These are phyloP conservation scores for Cuniculus paca DNA, from an alignment of 2,797 vertebrate genomes.

Conservation along the genomic window DNA sequence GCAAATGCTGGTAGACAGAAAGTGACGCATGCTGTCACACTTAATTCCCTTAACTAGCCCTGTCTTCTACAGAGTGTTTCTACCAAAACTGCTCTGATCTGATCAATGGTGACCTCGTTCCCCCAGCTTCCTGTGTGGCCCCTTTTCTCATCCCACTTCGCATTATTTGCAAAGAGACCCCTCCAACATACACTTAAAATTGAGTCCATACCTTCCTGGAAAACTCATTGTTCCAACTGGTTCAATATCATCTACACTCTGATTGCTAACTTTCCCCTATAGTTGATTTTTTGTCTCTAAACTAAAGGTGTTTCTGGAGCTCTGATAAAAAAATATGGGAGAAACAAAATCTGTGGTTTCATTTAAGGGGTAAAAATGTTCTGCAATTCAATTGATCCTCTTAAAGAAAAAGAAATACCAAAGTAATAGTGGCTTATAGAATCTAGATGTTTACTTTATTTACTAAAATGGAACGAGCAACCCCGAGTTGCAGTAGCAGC, in stretches of 20 bases:
- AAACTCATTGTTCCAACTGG: neutral
- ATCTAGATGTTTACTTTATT: constrained; percentile 42
- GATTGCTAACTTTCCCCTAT: neutral
- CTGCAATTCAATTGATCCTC: neutral
- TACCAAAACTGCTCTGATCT: neutral
- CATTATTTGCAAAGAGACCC: neutral
- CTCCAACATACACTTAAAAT: neutral
- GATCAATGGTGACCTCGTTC: neutral
- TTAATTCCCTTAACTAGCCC: neutral
- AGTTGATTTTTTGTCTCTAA: constrained; percentile 20
- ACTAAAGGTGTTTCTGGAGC: constrained; percentile 3
- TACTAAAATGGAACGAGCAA: neutral
- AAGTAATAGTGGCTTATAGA: neutral
- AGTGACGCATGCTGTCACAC: neutral
- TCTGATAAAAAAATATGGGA: constrained; percentile 18
- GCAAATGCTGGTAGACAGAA: neutral
- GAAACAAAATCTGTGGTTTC: constrained; percentile 10
- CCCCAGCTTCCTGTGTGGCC: neutral
- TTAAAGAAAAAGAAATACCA: neutral
- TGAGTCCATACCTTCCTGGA: neutral
- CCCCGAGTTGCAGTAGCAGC: neutral
- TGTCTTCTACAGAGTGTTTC: neutral
- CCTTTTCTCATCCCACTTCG: neutral
- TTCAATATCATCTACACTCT: neutral
- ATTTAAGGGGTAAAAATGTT: constrained; percentile 11